A percentile compares a stretch with the other conserved stretches of the same genome.
phyloP scores from a whole-genome alignment of 1,140 invertebrate genomes.

The Anastrepha obliqua region DNA sequence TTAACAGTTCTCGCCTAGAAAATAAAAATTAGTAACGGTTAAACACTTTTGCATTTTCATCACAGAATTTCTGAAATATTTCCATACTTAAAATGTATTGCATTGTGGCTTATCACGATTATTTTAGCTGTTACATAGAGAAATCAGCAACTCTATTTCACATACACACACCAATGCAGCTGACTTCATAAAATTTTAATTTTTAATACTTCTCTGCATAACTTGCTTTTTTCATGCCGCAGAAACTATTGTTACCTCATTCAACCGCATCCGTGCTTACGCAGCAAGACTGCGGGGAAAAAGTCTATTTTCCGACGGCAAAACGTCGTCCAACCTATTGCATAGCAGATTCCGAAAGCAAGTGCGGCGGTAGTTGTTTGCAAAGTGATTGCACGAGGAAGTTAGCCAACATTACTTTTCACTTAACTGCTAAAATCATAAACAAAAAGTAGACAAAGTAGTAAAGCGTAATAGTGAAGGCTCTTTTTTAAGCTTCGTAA shows the following conservation, averaged over 20 bases:
- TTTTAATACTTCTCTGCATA: too few relatives aligned
- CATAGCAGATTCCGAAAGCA: neutral
- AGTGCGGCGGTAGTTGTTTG: neutral
- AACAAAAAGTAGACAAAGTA: neutral
- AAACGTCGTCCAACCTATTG: neutral
- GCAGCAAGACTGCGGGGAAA: too few relatives aligned
- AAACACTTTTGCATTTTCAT: too few relatives aligned
- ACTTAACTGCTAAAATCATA: constrained; percentile 15
- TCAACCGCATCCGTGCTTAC: neutral
- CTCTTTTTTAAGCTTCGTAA: neutral
- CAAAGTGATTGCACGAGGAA: neutral
- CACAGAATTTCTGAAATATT: too few relatives aligned
- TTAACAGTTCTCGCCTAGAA: too few relatives aligned
- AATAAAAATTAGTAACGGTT: too few relatives aligned
- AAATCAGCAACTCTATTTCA: too few relatives aligned
- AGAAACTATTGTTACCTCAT: neutral
- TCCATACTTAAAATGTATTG: too few relatives aligned
- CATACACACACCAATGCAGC: too few relatives aligned
- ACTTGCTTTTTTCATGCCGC: neutral
- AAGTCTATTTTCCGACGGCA: neutral
- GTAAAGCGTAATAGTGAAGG: neutral
- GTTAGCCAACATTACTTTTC: neutral
- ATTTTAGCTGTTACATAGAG: too few relatives aligned
- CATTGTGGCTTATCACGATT: too few relatives aligned
- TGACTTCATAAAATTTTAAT: too few relatives aligned